Evolutionary conservation across 2,888 invertebrate genomes (phyloP), one percentile per base, ranked within the genome.

Genomic region (Monochamus alternatus): DNA sequence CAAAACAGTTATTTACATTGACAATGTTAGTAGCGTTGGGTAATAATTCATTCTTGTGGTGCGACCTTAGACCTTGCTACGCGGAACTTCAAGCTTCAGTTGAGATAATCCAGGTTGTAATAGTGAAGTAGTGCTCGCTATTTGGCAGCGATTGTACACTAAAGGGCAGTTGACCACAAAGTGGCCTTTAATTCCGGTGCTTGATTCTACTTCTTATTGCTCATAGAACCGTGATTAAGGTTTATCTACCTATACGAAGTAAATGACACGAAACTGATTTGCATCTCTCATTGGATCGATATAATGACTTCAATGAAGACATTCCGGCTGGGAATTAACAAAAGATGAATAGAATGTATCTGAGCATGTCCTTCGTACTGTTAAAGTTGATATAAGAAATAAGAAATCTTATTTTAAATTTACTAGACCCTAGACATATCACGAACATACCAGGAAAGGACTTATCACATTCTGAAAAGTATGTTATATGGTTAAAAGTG

Each of bases 71-170:
- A 85, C 85, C 85, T 85, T 83, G 84, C 75, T 83, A 84, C 83
- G 80, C 85, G 86, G 86, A 86, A 86, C 84, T 85, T 81, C 82
- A 82, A 79, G 84, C 81, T 83, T 82, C 82, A 82, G 78, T 83
- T 85, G 79, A 78, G 74, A 81, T 81, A 80, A 75, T 80, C 80
- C 78, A 77, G 80, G 75, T 79, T 80, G 75, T 77, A 80, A 76
- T 75, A 75, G 75, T 75, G 73, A 78, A 75, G 70, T 75, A 73
- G 74, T 74, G 72, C 77, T 75, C 68, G 73, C 73, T 73, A 73
- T 73, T 73, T 70, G 73, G 73, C 78, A 70, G 74, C 71, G 78
- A 78, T 78, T 78, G 75, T 73, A 70, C 62, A 71, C 73, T 78
- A 73, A 78, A 78, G 78, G 75, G 78, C 75, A 78, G 75, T 63